A percentile compares a stretch with the other conserved stretches of the same genome.
Conservation (phyloP, 1,140 invertebrate species). For the Drosophila kohkoa region DNA sequence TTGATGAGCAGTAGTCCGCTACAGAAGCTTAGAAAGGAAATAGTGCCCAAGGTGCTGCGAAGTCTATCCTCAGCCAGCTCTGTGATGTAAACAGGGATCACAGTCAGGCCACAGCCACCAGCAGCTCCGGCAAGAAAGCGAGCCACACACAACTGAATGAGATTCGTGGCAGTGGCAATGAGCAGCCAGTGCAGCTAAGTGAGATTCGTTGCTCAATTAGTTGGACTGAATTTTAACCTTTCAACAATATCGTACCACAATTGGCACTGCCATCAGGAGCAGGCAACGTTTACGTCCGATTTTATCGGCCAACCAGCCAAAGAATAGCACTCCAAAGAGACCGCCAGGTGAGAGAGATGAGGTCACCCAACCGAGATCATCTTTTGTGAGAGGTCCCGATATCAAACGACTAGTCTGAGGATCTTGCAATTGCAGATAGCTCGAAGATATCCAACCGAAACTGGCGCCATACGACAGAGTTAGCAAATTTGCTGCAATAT, state of each 20-base stretch:
- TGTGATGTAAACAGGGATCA: conserved; percentile 84
- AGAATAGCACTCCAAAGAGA: conserved; percentile 82
- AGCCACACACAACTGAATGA: conserved; percentile 67
- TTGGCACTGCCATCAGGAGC: conserved; percentile 47
- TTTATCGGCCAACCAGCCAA: conserved; percentile 86
- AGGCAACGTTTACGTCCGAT: conserved; percentile 52
- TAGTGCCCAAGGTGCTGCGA: conserved; percentile 85
- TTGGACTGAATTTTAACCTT: too few species aligned
- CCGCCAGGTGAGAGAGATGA: background rate
- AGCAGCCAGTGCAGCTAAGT: conserved; percentile 61
- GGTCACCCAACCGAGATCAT: conserved; percentile 85
- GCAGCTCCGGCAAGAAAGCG: conserved; percentile 83
- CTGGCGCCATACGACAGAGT: background rate
- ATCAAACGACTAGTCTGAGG: conserved; percentile 29
- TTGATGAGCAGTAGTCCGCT: conserved; percentile 85
- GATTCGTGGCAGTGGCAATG: conserved; percentile 71
- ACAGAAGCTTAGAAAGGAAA: conserved; percentile 85
- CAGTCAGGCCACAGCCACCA: conserved; percentile 77
- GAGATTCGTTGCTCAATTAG: background rate
- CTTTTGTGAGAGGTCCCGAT: background rate
- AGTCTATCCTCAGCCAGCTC: conserved; percentile 82
- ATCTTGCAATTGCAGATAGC: conserved; percentile 74
- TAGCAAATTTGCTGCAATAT: conserved; percentile 1
- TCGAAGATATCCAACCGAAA: background rate
- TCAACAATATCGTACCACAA: conserved; percentile 13